Base-by-base conservation (phyloP, 2,797 vertebrate genomes). In the Phrynocephalus guinanensis region DNA sequence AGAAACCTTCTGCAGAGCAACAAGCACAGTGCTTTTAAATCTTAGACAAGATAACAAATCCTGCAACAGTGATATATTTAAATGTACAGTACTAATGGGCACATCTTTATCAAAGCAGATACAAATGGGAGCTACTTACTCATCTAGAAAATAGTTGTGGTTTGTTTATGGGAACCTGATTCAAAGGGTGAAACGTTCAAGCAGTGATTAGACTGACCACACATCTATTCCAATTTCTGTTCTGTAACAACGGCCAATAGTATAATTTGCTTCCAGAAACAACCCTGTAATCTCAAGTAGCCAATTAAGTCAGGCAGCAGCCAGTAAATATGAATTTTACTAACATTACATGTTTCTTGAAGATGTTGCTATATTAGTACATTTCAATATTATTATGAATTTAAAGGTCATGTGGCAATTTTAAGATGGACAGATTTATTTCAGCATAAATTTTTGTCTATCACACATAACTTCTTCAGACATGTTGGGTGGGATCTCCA, bases 231-330 rank as follows among this genome's bases (percentile, higher is more conserved):
- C 86, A 28, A 71, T 84, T 82, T 84, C 56, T 0, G 0, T 75
- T 30, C 79, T 0, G 0, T 1, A 50, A 94, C 91, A 92, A 93
- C 91, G 76, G 92, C 79, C 90, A 94, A 79, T 85, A 88, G 82
- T 0, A 0, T 28, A 82, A 30, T 0, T 0, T 0, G 1, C 66
- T 84, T 85, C 81, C 1, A 0, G 70, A 83, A 80, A 75, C 83
- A 86, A 84, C 91, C 82, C 83, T 90, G 90, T 75, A 80, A 10
- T 0, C 0, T 1, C 63, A 87, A 68, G 67, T 50, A 0, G 28
- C 38, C 50, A 81, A n/a, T 16, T 26, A 71, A 66, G 0, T 0
- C 16, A 90, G 76, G 70, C 81, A 87, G 86, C 85, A 90, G 90
- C 91, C 87, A 88, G 91, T 87, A 91, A 89, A 60, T 0, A 73